Conservation (phyloP, 2,888 invertebrate species). For the Agriotes lineatus region DNA sequence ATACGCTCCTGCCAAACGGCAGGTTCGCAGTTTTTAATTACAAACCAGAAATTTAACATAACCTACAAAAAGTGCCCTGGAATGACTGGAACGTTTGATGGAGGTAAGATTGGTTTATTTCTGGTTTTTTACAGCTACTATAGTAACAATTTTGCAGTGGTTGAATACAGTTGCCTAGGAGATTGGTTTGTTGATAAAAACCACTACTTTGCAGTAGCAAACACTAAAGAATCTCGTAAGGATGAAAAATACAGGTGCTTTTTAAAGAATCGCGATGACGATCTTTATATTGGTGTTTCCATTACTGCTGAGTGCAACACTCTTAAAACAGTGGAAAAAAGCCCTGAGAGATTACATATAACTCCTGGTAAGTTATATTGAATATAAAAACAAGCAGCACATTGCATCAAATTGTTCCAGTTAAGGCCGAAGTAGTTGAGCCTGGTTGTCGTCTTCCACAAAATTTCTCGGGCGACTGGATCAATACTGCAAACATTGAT, state of each 20-base stretch:
- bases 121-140: background rate
- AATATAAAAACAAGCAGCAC: background rate
- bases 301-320: constrained; percentile 95
- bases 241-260: constrained; percentile 96
- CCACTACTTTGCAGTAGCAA: constrained; percentile 97
- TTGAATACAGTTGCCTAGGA: constrained; percentile 92
- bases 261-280: constrained; percentile 93
- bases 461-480: constrained; percentile 96
- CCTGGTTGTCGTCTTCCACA: constrained; percentile 93
- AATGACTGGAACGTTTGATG: constrained; percentile 91
- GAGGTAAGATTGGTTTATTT: constrained; percentile 67
- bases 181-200: constrained; percentile 97
- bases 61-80: constrained; percentile 91
- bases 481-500: constrained; percentile 97
- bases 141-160: constrained; percentile 68
- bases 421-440: constrained; percentile 88
- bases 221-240: constrained; percentile 94
- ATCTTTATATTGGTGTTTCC: constrained; percentile 90
- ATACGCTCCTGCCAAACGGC: constrained; percentile 96
- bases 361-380: constrained; percentile 79
- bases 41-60: constrained; percentile 96
- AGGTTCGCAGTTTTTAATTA: constrained; percentile 94
- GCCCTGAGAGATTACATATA: constrained; percentile 88
- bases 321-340: constrained; percentile 92
- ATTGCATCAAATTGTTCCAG: constrained; percentile 52